Evolutionary conservation across 2,888 invertebrate genomes (phyloP).

Genomic region (Alsophila aescularia): DNA sequence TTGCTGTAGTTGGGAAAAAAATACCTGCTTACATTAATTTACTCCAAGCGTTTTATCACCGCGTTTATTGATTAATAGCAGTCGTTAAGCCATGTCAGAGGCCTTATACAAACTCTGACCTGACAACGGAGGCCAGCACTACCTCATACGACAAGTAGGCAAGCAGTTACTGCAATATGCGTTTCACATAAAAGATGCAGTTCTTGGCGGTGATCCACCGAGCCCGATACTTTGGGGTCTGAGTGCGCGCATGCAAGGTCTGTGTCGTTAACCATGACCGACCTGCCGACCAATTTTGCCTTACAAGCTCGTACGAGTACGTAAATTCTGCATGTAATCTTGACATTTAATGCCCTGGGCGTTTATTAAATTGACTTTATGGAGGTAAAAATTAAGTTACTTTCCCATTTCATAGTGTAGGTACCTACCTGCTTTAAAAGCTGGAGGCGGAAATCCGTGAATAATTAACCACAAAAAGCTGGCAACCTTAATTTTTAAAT

Average conservation of each 20-base stretch:
- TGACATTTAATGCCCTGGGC: conserved; percentile 27
- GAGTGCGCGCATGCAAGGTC: conserved; percentile 45
- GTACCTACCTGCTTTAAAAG: background rate
- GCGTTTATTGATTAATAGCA: too few relatives aligned
- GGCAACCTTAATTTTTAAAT: too few relatives aligned
- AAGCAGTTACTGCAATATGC: conserved; percentile 16
- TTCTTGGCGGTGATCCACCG: conserved; percentile 34
- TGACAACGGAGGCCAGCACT: too few relatives aligned
- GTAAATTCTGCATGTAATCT: conserved; percentile 25
- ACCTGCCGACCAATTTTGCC: conserved; percentile 29
- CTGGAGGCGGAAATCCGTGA: background rate
- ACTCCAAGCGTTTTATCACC: conserved; percentile 13
- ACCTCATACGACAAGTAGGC: too few relatives aligned
- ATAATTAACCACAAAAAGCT: too few relatives aligned
- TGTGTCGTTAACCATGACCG: conserved; percentile 57
- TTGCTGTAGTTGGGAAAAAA: too few relatives aligned
- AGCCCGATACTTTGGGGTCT: conserved; percentile 37
- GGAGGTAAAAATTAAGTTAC: background rate
- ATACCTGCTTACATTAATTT: conserved; percentile 4
- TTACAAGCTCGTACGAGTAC: conserved; percentile 27
- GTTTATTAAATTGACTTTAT: background rate
- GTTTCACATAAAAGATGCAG: conserved; percentile 23
- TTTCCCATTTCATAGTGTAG: background rate
- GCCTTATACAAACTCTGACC: too few relatives aligned
- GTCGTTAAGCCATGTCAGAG: too few relatives aligned